Percentiles rank a stretch among this genome's conserved stretches.
phyloP scores from a whole-genome alignment of 2,888 invertebrate genomes.

The Dolichopus griseipennis region DNA sequence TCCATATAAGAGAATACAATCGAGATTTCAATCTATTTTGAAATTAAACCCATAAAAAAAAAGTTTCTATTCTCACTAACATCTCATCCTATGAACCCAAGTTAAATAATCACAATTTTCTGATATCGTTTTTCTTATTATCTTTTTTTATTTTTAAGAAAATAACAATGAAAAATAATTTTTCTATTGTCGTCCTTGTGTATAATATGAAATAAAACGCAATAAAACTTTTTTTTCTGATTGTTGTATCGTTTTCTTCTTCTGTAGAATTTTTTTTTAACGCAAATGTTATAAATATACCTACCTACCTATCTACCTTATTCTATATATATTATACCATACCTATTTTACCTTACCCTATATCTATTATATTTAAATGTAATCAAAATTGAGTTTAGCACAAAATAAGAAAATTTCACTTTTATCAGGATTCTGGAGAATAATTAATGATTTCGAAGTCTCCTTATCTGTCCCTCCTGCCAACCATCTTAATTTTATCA shows the following conservation, averaged over 20 bases:
- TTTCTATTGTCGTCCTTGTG: neutral
- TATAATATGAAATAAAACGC: neutral
- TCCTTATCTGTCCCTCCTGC: conserved; percentile 10
- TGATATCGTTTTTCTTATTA: neutral
- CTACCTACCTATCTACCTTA: too few species aligned
- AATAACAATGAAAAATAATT: neutral
- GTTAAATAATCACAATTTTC: neutral
- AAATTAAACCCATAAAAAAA: neutral
- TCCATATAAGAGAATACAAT: neutral
- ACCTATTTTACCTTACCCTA: too few species aligned
- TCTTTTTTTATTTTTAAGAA: neutral
- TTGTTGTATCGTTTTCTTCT: neutral
- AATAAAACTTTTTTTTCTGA: neutral
- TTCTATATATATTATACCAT: too few species aligned
- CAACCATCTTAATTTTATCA: neutral
- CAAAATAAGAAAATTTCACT: conserved; percentile 8
- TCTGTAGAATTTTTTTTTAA: too few species aligned
- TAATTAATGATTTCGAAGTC: conserved; percentile 8
- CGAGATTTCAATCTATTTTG: neutral
- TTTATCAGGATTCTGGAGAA: conserved; percentile 8
- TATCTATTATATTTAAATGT: neutral
- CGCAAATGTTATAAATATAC: too few species aligned
- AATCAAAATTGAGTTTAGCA: conserved; percentile 10
- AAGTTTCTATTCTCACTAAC: neutral
- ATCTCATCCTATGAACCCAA: neutral